Conservation (phyloP, 2,888 invertebrate species). For the Cheilosia scutellata region DNA sequence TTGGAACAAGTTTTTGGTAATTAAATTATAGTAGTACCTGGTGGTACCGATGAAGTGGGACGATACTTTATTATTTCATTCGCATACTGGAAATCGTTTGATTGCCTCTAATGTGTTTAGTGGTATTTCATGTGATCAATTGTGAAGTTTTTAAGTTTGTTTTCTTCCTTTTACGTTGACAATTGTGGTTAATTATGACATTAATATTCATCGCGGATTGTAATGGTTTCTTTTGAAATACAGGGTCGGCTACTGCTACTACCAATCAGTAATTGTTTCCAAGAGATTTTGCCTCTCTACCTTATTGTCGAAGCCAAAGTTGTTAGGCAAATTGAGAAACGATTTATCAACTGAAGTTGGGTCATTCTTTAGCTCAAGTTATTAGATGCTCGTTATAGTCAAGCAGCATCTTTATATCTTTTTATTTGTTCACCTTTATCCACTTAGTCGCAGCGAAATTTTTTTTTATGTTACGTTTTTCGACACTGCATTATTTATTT, state of each 20-base stretch:
- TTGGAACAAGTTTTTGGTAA: slow-evolving; percentile 16
- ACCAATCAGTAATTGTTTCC: not conserved
- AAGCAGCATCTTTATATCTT: no score
- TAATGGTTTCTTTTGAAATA: not conserved
- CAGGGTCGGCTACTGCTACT: not conserved
- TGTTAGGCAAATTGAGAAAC: no score
- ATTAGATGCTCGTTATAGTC: no score
- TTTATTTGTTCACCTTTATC: no score
- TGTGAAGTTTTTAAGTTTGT: not conserved
- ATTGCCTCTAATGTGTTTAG: slow-evolving; percentile 8
- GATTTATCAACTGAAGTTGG: no score
- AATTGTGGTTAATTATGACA: slow-evolving; percentile 1
- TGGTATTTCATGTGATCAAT: slow-evolving; percentile 11
- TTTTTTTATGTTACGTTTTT: no score
- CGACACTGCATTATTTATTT: no score
- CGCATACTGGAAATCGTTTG: slow-evolving; percentile 5
- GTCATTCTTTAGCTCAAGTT: no score
- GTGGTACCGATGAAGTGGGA: slow-evolving; percentile 14
- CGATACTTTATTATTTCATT: slow-evolving; percentile 20
- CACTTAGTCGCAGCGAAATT: no score
- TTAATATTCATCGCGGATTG: slow-evolving; percentile 9
- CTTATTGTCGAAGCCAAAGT: no score
- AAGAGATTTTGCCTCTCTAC: not conserved
- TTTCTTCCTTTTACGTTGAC: slow-evolving; percentile 6
- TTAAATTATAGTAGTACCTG: slow-evolving; percentile 3